A percentile compares a stretch with the other conserved stretches of the same genome.
Evolutionary conservation across 1,140 invertebrate species (phyloP).

Genomic region (Diabrotica virgifera): DNA sequence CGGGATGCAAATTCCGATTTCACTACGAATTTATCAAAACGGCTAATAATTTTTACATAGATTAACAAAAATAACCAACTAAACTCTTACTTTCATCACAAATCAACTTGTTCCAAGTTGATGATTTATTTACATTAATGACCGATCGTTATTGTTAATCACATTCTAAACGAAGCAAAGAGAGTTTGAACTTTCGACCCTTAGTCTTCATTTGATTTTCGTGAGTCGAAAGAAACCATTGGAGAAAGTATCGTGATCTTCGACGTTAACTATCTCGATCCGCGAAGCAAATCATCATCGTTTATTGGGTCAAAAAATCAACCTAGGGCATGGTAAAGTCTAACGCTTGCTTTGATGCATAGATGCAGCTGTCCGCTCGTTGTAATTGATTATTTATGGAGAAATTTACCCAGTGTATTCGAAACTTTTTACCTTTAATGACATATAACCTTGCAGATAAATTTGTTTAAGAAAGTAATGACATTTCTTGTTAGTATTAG

Average conservation of each 20-base stretch:
- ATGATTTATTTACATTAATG: no score
- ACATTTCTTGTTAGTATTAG: no score
- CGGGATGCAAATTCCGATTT: no score
- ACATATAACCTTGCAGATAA: slow-evolving; percentile 1
- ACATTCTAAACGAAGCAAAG: background rate
- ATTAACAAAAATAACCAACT: no score
- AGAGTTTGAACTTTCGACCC: background rate
- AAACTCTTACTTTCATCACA: no score
- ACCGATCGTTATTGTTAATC: background rate
- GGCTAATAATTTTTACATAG: no score
- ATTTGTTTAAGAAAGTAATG: background rate
- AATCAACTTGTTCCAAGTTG: no score
- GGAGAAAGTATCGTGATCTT: slow-evolving; percentile 2
- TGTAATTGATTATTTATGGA: slow-evolving; percentile 3
- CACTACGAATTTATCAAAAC: no score
- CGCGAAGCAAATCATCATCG: background rate
- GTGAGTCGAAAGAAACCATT: background rate
- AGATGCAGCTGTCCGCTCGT: background rate
- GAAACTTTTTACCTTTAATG: background rate
- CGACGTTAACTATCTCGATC: slow-evolving; percentile 1
- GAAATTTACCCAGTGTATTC: background rate
- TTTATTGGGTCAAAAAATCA: background rate
- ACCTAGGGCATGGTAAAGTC: background rate
- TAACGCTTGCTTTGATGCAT: background rate
- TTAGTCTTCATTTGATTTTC: slow-evolving; percentile 1